Conservation (phyloP, 2,888 invertebrate genomes). For the Pocota personata region DNA sequence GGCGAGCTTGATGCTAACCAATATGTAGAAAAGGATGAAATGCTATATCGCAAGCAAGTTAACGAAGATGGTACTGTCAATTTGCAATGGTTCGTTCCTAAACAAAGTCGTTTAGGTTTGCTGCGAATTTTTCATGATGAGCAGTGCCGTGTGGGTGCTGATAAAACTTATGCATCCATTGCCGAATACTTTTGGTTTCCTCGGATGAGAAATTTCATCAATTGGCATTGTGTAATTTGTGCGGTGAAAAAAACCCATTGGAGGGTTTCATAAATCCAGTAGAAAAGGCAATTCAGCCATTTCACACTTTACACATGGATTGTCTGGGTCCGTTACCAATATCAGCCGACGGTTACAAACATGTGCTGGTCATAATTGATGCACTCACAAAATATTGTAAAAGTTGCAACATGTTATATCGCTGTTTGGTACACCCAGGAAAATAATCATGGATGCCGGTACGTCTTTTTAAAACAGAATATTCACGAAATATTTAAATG, state of each 20-base stretch:
- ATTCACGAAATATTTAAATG: slow-evolving; percentile 17
- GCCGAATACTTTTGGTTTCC: slow-evolving; percentile 31
- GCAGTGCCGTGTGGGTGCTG: slow-evolving; percentile 27
- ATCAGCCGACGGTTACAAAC: slow-evolving; percentile 13
- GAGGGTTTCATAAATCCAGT: slow-evolving; percentile 2
- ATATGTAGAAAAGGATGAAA: too few species aligned
- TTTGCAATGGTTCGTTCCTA: slow-evolving; percentile 35
- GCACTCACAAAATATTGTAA: slow-evolving; percentile 27
- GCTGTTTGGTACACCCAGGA: background rate
- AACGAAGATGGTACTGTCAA: too few species aligned
- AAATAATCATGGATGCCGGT: slow-evolving; percentile 25
- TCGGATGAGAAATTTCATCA: slow-evolving; percentile 11
- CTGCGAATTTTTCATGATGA: slow-evolving; percentile 26
- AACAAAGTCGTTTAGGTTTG: slow-evolving; percentile 23
- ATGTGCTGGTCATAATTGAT: slow-evolving; percentile 23
- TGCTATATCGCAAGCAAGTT: too few species aligned
- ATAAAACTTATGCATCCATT: slow-evolving; percentile 23
- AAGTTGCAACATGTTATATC: slow-evolving; percentile 26
- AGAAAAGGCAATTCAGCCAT: background rate
- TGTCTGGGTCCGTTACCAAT: slow-evolving; percentile 16
- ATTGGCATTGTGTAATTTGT: slow-evolving; percentile 5
- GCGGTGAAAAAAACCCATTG: slow-evolving; percentile 11
- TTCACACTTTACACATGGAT: background rate
- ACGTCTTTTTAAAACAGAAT: slow-evolving; percentile 31
- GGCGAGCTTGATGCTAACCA: too few species aligned